phyloP scores from a whole-genome alignment of 2,797 vertebrate species.

The Adrianichthys oophorus region DNA sequence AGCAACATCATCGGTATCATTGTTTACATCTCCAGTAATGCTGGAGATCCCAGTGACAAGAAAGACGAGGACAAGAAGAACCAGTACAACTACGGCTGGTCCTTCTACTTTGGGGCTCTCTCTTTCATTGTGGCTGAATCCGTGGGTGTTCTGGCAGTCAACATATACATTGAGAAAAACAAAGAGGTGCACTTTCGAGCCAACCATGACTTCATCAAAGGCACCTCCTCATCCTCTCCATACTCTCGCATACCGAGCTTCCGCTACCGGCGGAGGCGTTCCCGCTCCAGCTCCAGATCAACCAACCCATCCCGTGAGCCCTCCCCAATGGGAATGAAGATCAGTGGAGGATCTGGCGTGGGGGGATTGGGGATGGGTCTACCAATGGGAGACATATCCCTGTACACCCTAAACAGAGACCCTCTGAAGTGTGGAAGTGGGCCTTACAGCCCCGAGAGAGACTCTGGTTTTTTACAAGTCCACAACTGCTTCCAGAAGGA shows the following conservation, averaged over 20 bases:
- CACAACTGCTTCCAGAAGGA: constrained; percentile 95
- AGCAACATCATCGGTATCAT: constrained; percentile 99
- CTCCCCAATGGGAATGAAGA: constrained; percentile 87
- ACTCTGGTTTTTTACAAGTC: constrained; percentile 88
- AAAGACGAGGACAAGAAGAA: constrained; percentile 94
- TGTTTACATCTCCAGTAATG: constrained; percentile 97
- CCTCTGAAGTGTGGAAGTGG: constrained; percentile 79
- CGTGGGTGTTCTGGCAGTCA: constrained; percentile 92
- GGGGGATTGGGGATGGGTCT: constrained; percentile 68
- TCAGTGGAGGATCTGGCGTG: constrained; percentile 57
- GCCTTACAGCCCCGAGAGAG: constrained; percentile 87
- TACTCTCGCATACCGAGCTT: constrained; percentile 94
- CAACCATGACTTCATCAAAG: constrained; percentile 85
- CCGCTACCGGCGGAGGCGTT: constrained; percentile 86
- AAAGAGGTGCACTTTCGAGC: constrained; percentile 88
- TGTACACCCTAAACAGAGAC: constrained; percentile 90
- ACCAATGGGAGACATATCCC: constrained; percentile 90
- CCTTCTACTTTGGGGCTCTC: constrained; percentile 95
- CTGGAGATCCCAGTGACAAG: constrained; percentile 93
- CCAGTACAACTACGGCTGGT: constrained; percentile 96
- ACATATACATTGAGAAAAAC: constrained; percentile 97
- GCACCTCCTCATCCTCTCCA: constrained; percentile 83
- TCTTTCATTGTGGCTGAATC: constrained; percentile 96
- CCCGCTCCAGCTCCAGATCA: constrained; percentile 90
- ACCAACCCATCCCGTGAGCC: constrained; percentile 89